These are phyloP conservation scores for Idaea straminata DNA, from an alignment of 2,888 invertebrate species.

Conservation along the genomic window DNA sequence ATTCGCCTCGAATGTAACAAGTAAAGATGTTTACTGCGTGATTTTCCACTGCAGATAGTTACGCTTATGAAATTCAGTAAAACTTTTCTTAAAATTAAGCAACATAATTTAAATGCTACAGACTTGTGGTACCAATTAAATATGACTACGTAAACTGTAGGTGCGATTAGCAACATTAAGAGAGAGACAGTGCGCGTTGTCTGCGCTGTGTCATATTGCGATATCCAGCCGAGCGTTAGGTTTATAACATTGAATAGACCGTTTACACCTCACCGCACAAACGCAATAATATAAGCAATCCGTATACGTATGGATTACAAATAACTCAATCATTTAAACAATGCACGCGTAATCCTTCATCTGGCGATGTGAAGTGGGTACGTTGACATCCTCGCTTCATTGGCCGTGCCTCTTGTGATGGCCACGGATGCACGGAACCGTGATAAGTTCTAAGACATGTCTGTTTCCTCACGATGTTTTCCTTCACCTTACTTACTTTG, in stretches of 20 bases:
- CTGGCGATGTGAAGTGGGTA: not conserved
- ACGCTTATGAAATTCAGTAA: too few relatives aligned
- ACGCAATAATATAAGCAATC: constrained; percentile 12
- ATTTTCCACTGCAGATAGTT: too few relatives aligned
- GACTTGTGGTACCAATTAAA: not conserved
- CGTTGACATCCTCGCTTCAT: not conserved
- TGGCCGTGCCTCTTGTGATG: not conserved
- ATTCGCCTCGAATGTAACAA: too few relatives aligned
- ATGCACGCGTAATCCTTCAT: not conserved
- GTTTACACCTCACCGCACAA: constrained; percentile 12
- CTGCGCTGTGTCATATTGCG: not conserved
- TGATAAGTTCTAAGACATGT: too few relatives aligned
- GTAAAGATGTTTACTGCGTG: too few relatives aligned
- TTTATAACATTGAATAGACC: constrained; percentile 2
- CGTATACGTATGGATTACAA: constrained; percentile 5
- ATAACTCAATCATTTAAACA: constrained; percentile 14
- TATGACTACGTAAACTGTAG: not conserved
- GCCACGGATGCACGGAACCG: not conserved
- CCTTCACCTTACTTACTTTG: too few relatives aligned
- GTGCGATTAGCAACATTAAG: not conserved
- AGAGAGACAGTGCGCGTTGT: not conserved
- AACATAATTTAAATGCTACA: too few relatives aligned
- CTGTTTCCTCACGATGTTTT: too few relatives aligned
- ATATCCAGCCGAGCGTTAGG: constrained; percentile 7
- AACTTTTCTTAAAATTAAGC: too few relatives aligned